Evolutionary conservation across 2,888 invertebrate genomes (phyloP), one percentile per base, ranked within the genome.

Genomic region (Hecatera dysodea): DNA sequence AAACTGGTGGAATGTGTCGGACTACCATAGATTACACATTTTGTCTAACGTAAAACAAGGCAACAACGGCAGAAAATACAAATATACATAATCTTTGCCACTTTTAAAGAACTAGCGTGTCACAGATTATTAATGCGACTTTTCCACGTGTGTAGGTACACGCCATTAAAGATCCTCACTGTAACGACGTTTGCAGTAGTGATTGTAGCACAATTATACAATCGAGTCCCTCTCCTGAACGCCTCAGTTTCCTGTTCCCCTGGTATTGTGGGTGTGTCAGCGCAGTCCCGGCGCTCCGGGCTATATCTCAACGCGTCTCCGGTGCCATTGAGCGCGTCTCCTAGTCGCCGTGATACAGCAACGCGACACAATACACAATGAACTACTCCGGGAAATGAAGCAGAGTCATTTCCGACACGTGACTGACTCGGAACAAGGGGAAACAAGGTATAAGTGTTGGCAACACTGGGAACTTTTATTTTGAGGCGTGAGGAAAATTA

Each of bases 341-440:
- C 22, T 24, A 3, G 9, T 24, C 36, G 15, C 67, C 42, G 0
- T 2, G 5, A 4, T 4, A 17, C 19, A 36, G 33, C 29, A 7
- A 24, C 44, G 9, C 39, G 39, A 24, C 24, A 63, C 71, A 70
- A 70, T 55, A 55, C 63, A 75, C 75, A 75, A 75, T 60, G 44
- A 60, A 71, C 48, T 60, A 75, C 75, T 75, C 71, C 50, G 60
- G 75, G 75, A 77, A 75, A 75, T 75, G 78, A 77, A 64, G 55
- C 9, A 19, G 15, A 36, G 19, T 59, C 3, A 63, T 63, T 55
- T 55, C 59, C 78, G 71, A 77, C 71, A 17, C n/a, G 17, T 17
- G 22, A 15, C 46, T 12, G 33, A 29, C 42, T 12, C 42, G 6
- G 6, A 22, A 11, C 24, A n/a, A 15, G 19, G 17, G 36, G 36